Conservation (phyloP, 2,797 vertebrate species). For the Syngnathus acus region DNA sequence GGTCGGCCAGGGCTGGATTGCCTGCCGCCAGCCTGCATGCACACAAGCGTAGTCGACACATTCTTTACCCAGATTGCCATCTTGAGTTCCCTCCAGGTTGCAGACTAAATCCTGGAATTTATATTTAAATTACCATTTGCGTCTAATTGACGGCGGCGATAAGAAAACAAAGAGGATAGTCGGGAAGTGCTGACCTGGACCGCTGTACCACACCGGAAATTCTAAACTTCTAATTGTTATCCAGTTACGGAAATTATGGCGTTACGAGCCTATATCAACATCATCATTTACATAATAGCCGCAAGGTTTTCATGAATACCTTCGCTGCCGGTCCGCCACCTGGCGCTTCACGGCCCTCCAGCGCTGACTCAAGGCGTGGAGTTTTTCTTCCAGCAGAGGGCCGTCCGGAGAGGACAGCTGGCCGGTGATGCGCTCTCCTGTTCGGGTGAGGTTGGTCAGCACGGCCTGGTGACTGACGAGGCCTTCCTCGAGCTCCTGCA, state of each 20-base stretch:
- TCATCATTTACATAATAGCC: background rate
- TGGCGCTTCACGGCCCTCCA: constrained; percentile 70
- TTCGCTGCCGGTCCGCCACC: constrained; percentile 74
- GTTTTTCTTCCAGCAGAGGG: constrained; percentile 81
- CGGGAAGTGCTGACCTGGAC: constrained; percentile 5
- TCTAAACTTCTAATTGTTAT: constrained; percentile 2
- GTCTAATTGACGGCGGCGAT: constrained; percentile 24
- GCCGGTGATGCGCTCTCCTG: constrained; percentile 79
- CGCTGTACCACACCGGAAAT: constrained; percentile 14
- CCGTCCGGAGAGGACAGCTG: constrained; percentile 80
- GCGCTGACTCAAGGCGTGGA: constrained; percentile 73
- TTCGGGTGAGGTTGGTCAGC: constrained; percentile 68
- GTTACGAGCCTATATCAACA: background rate
- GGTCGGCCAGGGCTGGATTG: constrained; percentile 72
- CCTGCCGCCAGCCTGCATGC: constrained; percentile 72
- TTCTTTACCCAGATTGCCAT: constrained; percentile 35
- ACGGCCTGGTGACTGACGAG: constrained; percentile 74
- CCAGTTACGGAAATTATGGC: background rate
- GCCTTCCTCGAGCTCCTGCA: constrained; percentile 86
- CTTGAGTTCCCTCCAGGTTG: constrained; percentile 32
- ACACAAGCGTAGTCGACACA: constrained; percentile 11
- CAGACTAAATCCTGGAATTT: constrained; percentile 42
- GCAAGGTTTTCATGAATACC: constrained; percentile 46
- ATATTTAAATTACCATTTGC: constrained; percentile 52
- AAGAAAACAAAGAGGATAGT: constrained; percentile 25